These are phyloP conservation scores for Euura lappo DNA, from an alignment of 1,140 invertebrate species.

Conservation along the genomic window DNA sequence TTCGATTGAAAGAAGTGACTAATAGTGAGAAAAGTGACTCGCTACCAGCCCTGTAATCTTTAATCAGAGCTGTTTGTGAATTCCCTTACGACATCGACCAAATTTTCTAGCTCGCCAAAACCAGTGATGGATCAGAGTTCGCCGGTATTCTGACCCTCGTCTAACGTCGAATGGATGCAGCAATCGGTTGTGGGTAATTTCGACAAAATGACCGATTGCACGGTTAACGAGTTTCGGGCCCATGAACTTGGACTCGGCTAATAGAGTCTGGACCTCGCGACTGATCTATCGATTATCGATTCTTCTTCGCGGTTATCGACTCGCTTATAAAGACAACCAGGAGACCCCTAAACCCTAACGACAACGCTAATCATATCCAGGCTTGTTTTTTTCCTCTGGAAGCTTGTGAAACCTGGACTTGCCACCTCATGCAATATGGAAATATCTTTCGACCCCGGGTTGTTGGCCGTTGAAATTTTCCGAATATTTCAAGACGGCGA, in stretches of 20 bases:
- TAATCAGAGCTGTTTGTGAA: too few species aligned
- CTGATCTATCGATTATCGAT: constrained; percentile 12
- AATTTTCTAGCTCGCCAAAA: too few species aligned
- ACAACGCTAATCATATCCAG: too few species aligned
- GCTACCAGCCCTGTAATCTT: too few species aligned
- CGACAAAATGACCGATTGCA: constrained; percentile 35
- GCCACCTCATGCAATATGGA: not conserved
- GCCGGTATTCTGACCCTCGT: not conserved
- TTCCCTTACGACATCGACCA: too few species aligned
- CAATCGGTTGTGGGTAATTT: not conserved
- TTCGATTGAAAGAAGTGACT: too few species aligned
- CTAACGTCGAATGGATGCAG: not conserved
- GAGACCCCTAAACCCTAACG: too few species aligned
- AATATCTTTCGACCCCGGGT: not conserved
- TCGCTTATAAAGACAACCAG: too few species aligned
- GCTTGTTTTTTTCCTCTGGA: too few species aligned
- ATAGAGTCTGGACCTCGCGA: not conserved
- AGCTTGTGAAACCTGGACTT: too few species aligned
- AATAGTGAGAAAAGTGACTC: too few species aligned
- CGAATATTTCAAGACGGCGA: not conserved
- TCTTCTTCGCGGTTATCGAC: not conserved
- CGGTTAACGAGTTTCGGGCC: constrained; percentile 32
- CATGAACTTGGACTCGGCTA: not conserved
- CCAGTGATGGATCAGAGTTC: not conserved
- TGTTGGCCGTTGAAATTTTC: not conserved